phyloP scores from a whole-genome alignment of 2,888 invertebrate species.

The Sphaerophoria taeniata region DNA sequence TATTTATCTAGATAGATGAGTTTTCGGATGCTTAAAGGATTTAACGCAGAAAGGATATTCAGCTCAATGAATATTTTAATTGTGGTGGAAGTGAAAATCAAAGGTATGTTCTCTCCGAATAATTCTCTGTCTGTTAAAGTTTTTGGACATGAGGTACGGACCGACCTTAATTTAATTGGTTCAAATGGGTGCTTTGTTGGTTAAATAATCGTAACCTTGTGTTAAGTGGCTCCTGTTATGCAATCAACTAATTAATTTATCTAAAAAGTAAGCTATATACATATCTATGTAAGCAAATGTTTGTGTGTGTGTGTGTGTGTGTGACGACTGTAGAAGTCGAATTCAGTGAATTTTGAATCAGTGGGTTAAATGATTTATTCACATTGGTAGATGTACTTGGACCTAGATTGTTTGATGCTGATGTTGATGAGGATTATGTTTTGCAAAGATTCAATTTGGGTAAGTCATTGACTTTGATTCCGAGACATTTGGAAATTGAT shows the following conservation, averaged over 20 bases:
- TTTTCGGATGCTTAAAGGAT: conserved; percentile 7
- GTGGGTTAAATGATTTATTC: no score
- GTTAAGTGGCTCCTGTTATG: conserved; percentile 53
- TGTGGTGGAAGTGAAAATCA: conserved; percentile 17
- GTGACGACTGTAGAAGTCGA: background rate
- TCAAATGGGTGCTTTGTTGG: conserved; percentile 62
- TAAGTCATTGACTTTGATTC: no score
- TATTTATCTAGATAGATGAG: background rate
- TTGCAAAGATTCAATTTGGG: no score
- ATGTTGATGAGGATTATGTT: no score
- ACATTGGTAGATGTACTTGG: no score
- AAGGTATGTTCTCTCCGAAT: background rate
- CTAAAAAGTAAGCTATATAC: background rate
- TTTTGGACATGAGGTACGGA: conserved; percentile 12
- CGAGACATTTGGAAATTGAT: no score
- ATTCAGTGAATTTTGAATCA: background rate
- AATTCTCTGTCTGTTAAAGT: conserved; percentile 10
- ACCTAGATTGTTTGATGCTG: no score
- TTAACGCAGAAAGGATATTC: conserved; percentile 25
- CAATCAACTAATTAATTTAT: conserved; percentile 60
- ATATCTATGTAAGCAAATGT: background rate
- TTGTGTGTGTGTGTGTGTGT: no score
- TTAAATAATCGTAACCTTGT: conserved; percentile 46
- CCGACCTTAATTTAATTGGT: conserved; percentile 57
- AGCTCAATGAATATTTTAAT: conserved; percentile 64